Evolutionary conservation across 2,113 vertebrate genomes (phyloP).

Genomic region (Pipa parva): DNA sequence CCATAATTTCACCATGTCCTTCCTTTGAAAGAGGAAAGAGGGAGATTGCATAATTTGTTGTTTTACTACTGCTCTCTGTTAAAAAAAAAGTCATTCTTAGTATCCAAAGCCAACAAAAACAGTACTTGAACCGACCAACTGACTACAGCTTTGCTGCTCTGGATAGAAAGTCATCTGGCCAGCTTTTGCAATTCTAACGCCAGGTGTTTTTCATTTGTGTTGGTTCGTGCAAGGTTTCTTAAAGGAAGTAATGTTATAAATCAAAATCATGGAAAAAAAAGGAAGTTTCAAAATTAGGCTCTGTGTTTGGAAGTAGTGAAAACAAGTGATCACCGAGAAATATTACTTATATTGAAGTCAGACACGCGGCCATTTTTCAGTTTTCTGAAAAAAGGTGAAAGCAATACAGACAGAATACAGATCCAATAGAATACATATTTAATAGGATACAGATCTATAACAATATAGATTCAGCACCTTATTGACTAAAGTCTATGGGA

Average conservation of each 20-base stretch:
- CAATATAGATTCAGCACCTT: no score
- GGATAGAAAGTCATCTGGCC: slow-evolving; percentile 62
- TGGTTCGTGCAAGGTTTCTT: slow-evolving; percentile 67
- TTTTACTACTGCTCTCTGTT: slow-evolving; percentile 65
- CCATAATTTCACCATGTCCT: slow-evolving; percentile 63
- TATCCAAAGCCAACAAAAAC: slow-evolving; percentile 60
- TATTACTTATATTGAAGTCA: slow-evolving; percentile 6
- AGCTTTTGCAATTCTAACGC: slow-evolving; percentile 49
- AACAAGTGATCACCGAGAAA: slow-evolving; percentile 7
- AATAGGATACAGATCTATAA: not conserved
- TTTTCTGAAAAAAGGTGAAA: not conserved
- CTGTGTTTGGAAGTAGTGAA: not conserved
- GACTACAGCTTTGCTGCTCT: slow-evolving; percentile 62
- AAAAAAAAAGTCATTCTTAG: slow-evolving; percentile 57
- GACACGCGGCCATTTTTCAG: not conserved
- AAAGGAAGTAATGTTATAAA: slow-evolving; percentile 53
- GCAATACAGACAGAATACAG: no score
- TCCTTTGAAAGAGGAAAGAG: slow-evolving; percentile 59
- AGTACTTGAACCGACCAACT: slow-evolving; percentile 61
- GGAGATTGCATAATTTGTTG: slow-evolving; percentile 64
- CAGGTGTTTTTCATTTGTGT: slow-evolving; percentile 66
- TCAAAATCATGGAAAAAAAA: slow-evolving; percentile 25
- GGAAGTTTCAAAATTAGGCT: slow-evolving; percentile 15
- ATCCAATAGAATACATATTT: no score
- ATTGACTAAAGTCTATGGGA: no score